Base-by-base conservation (phyloP, 2,113 vertebrate genomes). In the Ammodramus savannarum region DNA sequence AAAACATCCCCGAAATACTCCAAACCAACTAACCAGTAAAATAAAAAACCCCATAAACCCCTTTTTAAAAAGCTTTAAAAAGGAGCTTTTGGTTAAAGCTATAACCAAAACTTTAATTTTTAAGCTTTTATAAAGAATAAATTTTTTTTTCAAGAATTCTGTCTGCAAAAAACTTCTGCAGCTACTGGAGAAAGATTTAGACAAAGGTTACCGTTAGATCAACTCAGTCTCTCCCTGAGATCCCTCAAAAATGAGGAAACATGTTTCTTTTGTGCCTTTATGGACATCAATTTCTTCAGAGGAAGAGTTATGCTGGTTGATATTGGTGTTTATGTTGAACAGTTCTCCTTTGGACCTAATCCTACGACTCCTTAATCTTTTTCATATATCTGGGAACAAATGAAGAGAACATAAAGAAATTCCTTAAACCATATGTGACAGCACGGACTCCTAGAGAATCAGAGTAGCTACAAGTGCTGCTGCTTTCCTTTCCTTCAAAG, bases 1-100 rank as follows among this genome's bases (percentile, higher is more conserved):
- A 61, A 43, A 29, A 16, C 9, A 10, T 0, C 0, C 9, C 1
- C 0, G 0, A 72, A 51, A 65, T n/a, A 19, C 15, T n/a, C 11
- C 15, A 66, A 67, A 49, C 3, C 26, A 51, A n/a, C 8, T 21
- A 51, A n/a, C 3, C 11, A 51, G 36, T 13, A 25, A 65, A 43
- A 27, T 16, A n/a, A 73, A 49, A 65, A 73, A 7, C 3, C 4
- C 59, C 23, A 4, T 8, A 36, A 22, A 23, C 0, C 11, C 9
- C 31, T 29, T 41, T n/a, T 10, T 12, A 51, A 38, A 77, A 41
- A 41, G 11, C 8, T 63, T 26, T 5, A 17, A 36, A 39, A 62
- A 32, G 9, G 18, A 38, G 9, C 3, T 32, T 61, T 49, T 25
- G 21, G 4, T 16, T n/a, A 63, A 54, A 52, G 14, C 10, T 48